Evolutionary conservation across 2,888 invertebrate genomes (phyloP).

Genomic region (Salpingus planirostris): DNA sequence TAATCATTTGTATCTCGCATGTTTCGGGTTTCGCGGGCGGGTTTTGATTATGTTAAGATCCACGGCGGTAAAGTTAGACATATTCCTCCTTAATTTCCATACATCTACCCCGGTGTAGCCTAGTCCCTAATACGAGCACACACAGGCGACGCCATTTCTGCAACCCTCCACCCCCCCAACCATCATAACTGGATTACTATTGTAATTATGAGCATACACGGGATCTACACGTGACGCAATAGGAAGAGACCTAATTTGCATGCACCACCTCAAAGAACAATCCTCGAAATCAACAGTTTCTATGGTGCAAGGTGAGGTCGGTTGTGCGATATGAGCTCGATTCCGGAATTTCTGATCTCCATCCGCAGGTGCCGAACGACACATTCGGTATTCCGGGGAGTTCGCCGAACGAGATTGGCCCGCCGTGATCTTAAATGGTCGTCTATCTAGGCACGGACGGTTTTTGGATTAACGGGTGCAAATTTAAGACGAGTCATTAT

Average conservation of each 20-base stretch:
- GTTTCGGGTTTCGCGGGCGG: too few relatives aligned
- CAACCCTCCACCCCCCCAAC: slow-evolving; percentile 15
- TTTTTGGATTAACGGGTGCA: too few relatives aligned
- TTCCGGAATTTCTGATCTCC: slow-evolving; percentile 8
- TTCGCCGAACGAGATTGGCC: slow-evolving; percentile 12
- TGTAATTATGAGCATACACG: slow-evolving; percentile 23
- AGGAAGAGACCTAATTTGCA: slow-evolving; percentile 19
- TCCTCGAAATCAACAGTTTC: slow-evolving; percentile 22
- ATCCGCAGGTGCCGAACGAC: slow-evolving; percentile 11
- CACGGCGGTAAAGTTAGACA: slow-evolving; percentile 8
- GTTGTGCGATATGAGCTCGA: slow-evolving; percentile 10
- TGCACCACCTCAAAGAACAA: slow-evolving; percentile 18
- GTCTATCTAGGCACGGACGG: slow-evolving; percentile 9
- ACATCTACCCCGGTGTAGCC: too few relatives aligned
- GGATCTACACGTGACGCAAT: slow-evolving; percentile 22
- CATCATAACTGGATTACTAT: slow-evolving; percentile 25
- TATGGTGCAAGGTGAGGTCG: too few relatives aligned
- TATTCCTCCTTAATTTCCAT: slow-evolving; percentile 11
- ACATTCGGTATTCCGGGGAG: slow-evolving; percentile 15
- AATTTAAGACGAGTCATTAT: too few relatives aligned
- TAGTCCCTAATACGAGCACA: too few relatives aligned
- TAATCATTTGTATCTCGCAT: too few relatives aligned
- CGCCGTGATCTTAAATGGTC: slow-evolving; percentile 13
- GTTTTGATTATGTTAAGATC: slow-evolving; percentile 11
- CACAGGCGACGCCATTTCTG: slow-evolving; percentile 16